phyloP scores from a whole-genome alignment of 2,797 vertebrate species.

The Thripadectes ignobilis region DNA sequence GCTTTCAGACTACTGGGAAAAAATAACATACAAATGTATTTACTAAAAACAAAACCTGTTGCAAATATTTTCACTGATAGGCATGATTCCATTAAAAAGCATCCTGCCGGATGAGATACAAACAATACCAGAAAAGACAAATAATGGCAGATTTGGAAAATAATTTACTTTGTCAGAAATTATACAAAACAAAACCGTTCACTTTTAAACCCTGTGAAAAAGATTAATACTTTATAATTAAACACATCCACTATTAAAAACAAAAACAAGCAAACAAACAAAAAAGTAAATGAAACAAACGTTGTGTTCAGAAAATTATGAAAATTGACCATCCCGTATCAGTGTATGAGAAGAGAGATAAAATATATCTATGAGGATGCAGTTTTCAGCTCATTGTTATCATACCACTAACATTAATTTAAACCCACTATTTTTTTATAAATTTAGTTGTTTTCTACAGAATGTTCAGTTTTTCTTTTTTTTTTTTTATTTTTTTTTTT shows the following conservation, averaged over 20 bases:
- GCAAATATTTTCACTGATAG: not conserved
- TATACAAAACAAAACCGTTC: not conserved
- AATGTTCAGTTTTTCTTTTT: not conserved
- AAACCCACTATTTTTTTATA: not conserved
- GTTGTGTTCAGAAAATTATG: not conserved
- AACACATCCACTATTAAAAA: not conserved
- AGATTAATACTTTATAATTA: not conserved
- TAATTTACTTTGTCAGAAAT: not conserved
- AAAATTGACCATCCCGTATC: not conserved
- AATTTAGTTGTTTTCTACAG: not conserved
- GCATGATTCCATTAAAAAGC: not conserved
- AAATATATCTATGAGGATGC: not conserved
- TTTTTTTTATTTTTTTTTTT: not conserved
- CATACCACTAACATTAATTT: not conserved
- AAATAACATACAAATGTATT: not conserved
- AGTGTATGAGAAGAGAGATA: accelerated
- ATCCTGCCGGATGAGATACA: not conserved
- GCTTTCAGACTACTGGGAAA: not conserved
- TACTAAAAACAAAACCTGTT: not conserved
- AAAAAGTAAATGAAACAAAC: not conserved
- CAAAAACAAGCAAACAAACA: not conserved
- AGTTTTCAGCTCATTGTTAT: not conserved
- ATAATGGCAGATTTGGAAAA: not conserved
- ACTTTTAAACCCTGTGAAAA: not conserved
- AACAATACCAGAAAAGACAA: not conserved